Percentiles rank a stretch among this genome's conserved stretches.
Evolutionary conservation across 2,888 invertebrate genomes (phyloP).

Genomic region (Pristionchus japonicus): DNA sequence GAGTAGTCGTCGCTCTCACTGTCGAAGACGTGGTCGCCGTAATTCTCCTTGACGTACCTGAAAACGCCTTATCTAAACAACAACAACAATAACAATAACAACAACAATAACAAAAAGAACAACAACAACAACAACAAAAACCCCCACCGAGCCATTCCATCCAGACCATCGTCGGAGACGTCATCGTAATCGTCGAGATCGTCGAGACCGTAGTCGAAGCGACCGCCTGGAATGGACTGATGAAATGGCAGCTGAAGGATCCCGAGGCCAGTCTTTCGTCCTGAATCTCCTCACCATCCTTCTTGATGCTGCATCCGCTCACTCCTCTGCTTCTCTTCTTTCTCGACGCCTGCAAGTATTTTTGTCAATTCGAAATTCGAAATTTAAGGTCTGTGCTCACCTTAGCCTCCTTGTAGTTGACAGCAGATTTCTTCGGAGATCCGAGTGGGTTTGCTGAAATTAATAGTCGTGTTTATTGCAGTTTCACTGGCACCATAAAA

Average conservation of each 20-base stretch:
- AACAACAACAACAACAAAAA: no score
- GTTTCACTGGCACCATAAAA: no score
- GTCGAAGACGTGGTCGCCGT: neutral
- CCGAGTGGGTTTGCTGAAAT: constrained; percentile 11
- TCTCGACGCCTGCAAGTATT: neutral
- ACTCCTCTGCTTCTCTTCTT: constrained; percentile 54
- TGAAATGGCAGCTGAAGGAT: no score
- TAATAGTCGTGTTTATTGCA: no score
- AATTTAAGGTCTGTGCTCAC: neutral
- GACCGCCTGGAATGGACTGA: constrained; percentile 49
- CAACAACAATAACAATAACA: no score
- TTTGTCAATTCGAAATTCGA: neutral
- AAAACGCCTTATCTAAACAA: no score
- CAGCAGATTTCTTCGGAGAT: neutral
- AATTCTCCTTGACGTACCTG: constrained; percentile 37
- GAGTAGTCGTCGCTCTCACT: constrained; percentile 46
- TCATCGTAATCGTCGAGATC: constrained; percentile 48
- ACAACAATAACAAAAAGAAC: no score
- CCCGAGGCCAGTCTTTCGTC: no score
- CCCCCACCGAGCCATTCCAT: constrained; percentile 7
- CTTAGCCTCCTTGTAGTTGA: constrained; percentile 27
- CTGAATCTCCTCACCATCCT: constrained; percentile 54
- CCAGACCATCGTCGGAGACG: constrained; percentile 48
- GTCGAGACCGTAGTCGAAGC: constrained; percentile 51
- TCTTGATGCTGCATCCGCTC: constrained; percentile 53